Evolutionary conservation across 2,113 vertebrate genomes (phyloP), one percentile per base, ranked within the genome.

Genomic region (Spea multiplicata): DNA sequence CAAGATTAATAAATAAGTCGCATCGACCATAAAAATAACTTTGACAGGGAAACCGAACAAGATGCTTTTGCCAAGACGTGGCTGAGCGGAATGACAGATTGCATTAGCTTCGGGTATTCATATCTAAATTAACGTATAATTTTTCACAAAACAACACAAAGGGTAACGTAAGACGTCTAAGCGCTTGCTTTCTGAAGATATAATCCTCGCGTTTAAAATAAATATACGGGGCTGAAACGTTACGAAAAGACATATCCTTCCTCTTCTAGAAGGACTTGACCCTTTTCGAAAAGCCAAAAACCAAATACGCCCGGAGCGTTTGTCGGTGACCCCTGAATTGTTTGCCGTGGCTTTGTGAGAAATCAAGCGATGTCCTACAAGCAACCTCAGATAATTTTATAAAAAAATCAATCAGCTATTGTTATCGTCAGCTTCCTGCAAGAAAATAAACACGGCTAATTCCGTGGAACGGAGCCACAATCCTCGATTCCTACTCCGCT

Each of bases 361-460:
- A 89, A 90, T 86, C 80, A 75, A 81, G 85, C 53, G 66, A 69
- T 72, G 83, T 86, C 90, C 89, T 85, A 88, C 81, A 84, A 82
- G 80, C 88, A 87, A 91, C 91, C 87, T 87, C 86, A 83, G 82
- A 88, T 88, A 87, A 88, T 87, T 91, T 87, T 91, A 84, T 83
- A 88, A 44, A 66, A 91, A 90, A 76, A 80, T 87, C 90, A 89
- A 90, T 88, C 89, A 91, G 89, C 85, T 84, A 83, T 86, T 89
- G 88, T 89, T 90, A 90, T 85, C 87, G 84, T 85, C 86, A 86
- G 84, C 87, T 92, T 83, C 83, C 82, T 78, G 86, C 86, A 88
- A 91, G 83, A 87, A 92, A 91, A 89, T 80, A 88, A 90, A 87
- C 83, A 88, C 82, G 85, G 88, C 84, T 90, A 87, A 85, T 62